Percentiles rank a stretch among this genome's conserved stretches.
These are phyloP conservation scores for Cottoperca gobio DNA, from an alignment of 2,797 vertebrate species.

Conservation along the genomic window DNA sequence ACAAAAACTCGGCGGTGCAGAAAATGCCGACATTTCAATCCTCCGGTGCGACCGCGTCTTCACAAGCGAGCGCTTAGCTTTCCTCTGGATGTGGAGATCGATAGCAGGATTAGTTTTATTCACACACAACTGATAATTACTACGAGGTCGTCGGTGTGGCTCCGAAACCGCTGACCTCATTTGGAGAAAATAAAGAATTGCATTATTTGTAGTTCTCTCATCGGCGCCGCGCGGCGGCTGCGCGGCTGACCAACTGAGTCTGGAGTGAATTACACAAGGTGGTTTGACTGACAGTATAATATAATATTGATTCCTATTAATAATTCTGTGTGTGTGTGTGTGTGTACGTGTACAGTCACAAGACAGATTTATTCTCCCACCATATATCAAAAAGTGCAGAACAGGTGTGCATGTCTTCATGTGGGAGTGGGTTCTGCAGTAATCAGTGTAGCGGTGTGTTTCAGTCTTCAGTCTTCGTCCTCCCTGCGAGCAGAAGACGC, in stretches of 20 bases:
- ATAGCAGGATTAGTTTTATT: conserved; percentile 21
- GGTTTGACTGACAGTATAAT: conserved; percentile 38
- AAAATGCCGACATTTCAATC: conserved; percentile 59
- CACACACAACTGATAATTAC: conserved; percentile 35
- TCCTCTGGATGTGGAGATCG: conserved; percentile 40
- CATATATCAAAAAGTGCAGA: conserved; percentile 8
- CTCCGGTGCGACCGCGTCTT: conserved; percentile 19
- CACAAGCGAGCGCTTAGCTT: conserved; percentile 4
- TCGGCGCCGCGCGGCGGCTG: conserved; percentile 6
- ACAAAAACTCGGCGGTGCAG: conserved; percentile 61
- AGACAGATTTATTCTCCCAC: conserved; percentile 14
- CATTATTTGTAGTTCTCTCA: conserved; percentile 25
- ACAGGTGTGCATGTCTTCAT: too few relatives aligned
- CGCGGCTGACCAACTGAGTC: conserved; percentile 27
- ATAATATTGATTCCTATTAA: conserved; percentile 54
- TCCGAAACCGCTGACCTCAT: conserved; percentile 47
- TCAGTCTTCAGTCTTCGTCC: too few relatives aligned
- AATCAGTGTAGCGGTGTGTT: too few relatives aligned
- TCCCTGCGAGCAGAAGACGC: conserved; percentile 55
- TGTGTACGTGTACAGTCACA: conserved; percentile 22
- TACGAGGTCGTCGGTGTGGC: neutral
- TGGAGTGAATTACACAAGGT: conserved; percentile 6
- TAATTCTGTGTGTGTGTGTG: conserved; percentile 40
- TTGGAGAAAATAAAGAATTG: conserved; percentile 25
- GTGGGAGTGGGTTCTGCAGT: conserved; percentile 3